A percentile compares a stretch with the other conserved stretches of the same genome.
These are phyloP conservation scores for Tympanuchus pallidicinctus DNA, from an alignment of 2,113 vertebrate species.

Conservation along the genomic window DNA sequence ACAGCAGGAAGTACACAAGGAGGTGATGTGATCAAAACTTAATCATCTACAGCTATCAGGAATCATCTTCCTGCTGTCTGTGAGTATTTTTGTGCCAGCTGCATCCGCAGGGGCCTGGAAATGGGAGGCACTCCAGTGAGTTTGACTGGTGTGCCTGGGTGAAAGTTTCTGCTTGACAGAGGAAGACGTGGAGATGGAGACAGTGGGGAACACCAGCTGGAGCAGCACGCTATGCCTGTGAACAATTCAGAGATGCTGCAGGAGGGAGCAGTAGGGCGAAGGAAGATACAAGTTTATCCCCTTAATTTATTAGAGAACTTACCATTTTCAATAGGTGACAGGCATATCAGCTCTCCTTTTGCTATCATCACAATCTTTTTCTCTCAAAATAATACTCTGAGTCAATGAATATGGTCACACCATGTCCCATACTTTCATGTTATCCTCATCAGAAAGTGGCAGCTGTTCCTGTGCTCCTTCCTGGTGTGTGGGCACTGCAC, in stretches of 20 bases:
- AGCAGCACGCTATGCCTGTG: not conserved
- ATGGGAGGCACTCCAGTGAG: not conserved
- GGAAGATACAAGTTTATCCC: not conserved
- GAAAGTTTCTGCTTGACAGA: not conserved
- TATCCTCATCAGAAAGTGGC: not conserved
- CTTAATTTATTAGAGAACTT: not conserved
- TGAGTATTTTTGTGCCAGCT: not conserved
- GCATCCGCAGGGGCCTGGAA: not conserved
- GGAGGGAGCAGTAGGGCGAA: not conserved
- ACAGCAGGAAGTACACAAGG: not conserved
- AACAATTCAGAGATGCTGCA: not conserved
- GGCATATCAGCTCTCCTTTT: not conserved
- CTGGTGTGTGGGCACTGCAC: not conserved
- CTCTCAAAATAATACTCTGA: not conserved
- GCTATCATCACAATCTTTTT: not conserved
- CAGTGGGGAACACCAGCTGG: not conserved
- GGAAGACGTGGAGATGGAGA: not conserved
- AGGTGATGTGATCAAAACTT: slow-evolving; percentile 17
- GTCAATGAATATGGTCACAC: accelerated
- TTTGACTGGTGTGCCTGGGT: not conserved
- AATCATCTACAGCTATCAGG: not conserved
- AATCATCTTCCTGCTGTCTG: not conserved
- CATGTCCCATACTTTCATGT: not conserved
- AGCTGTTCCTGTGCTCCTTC: not conserved
- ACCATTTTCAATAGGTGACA: not conserved